A percentile compares a stretch with the other conserved stretches of the same genome.
Conservation (phyloP, 1,140 invertebrate genomes). For the Trichogramma pretiosum region DNA sequence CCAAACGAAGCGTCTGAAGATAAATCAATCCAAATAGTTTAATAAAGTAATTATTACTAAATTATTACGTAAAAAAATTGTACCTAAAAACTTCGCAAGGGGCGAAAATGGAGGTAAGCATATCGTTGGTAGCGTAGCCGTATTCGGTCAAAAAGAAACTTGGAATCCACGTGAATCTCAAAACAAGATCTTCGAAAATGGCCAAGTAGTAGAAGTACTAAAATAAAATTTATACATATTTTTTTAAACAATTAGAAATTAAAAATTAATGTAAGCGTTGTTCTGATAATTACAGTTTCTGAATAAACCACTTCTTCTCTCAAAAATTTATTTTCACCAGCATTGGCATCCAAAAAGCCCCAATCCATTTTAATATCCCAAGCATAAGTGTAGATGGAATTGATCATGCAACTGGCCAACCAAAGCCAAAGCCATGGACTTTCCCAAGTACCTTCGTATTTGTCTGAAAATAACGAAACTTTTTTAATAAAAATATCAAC, state of each 20-base stretch:
- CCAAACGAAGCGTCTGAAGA: conserved; percentile 88
- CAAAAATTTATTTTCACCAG: conserved; percentile 66
- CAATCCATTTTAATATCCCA: conserved; percentile 94
- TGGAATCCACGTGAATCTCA: conserved; percentile 87
- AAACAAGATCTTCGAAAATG: conserved; percentile 88
- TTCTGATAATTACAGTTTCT: conserved; percentile 47
- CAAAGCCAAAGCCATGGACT: conserved; percentile 66
- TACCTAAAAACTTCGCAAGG: conserved; percentile 92
- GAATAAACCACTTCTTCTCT: conserved; percentile 62
- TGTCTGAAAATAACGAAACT: conserved; percentile 27
- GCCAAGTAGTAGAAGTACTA: conserved; percentile 94
- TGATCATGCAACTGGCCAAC: conserved; percentile 60
- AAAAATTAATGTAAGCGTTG: too few species aligned
- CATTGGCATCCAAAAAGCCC: conserved; percentile 76
- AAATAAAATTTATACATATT: conserved; percentile 29
- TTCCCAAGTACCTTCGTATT: conserved; percentile 35
- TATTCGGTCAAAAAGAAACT: conserved; percentile 83
- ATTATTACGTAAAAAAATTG: conserved; percentile 55
- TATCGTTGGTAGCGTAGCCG: conserved; percentile 66
- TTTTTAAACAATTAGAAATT: neutral
- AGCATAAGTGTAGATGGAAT: conserved; percentile 67
- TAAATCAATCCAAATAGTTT: neutral
- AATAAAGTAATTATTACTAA: conserved; percentile 1
- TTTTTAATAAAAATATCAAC: too few species aligned
- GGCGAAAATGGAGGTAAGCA: conserved; percentile 81